phyloP scores from a whole-genome alignment of 2,113 vertebrate species.

The Tragelaphus strepsiceros region DNA sequence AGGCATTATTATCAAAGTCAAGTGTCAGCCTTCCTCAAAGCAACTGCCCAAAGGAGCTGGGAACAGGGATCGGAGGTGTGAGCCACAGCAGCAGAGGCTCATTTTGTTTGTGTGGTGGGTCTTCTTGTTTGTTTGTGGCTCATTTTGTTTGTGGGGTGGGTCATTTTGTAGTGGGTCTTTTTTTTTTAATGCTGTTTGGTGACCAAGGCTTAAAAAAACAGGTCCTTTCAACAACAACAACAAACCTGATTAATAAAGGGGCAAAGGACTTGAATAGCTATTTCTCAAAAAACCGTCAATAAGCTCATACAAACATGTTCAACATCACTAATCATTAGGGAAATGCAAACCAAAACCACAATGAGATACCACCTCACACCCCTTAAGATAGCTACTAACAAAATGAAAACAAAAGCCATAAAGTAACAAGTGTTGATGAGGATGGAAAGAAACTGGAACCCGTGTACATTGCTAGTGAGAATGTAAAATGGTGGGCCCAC shows the following conservation, averaged over 20 bases:
- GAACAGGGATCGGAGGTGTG: rapidly evolving
- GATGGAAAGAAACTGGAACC: background rate
- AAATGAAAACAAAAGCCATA: background rate
- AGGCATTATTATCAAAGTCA: background rate
- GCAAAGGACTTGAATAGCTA: background rate
- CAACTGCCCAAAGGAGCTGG: background rate
- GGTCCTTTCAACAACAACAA: background rate
- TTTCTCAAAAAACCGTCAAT: background rate
- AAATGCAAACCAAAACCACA: background rate
- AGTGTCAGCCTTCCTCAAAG: background rate
- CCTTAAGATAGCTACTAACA: background rate
- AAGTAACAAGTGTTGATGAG: background rate
- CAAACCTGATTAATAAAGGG: background rate
- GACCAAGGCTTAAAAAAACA: background rate
- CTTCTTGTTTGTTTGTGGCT: background rate
- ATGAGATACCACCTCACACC: background rate
- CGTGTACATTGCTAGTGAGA: background rate
- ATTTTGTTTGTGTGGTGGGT: background rate
- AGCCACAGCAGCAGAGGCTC: background rate
- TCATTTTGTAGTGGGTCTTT: background rate
- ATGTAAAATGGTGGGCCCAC: background rate
- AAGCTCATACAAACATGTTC: background rate
- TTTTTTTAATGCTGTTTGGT: background rate
- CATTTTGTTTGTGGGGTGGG: background rate
- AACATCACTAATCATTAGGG: background rate